Evolutionary conservation across 2,888 invertebrate genomes (phyloP).

Genomic region (Cephus pygmeus): DNA sequence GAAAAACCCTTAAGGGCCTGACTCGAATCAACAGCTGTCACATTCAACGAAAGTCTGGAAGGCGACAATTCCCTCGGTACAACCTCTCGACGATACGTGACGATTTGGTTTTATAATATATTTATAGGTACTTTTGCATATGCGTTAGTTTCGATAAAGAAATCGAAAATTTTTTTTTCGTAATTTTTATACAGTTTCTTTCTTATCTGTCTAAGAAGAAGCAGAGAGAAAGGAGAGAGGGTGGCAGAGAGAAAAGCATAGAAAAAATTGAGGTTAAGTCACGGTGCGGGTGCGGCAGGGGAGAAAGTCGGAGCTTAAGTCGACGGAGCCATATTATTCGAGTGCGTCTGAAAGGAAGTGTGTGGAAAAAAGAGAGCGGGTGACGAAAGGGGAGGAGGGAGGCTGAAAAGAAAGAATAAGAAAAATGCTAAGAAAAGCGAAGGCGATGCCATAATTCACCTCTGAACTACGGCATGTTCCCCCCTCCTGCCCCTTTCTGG

Average conservation of each 20-base stretch:
- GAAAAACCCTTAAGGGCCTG: neutral
- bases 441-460: neutral
- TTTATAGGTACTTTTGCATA: neutral
- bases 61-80: neutral
- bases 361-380: neutral
- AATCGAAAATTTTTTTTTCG: neutral
- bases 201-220: neutral
- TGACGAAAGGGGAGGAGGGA: neutral
- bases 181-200: neutral
- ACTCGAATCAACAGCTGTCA: neutral
- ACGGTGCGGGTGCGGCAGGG: neutral
- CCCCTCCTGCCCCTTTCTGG: neutral
- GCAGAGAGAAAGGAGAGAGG: neutral
- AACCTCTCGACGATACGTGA: neutral
- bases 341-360: neutral
- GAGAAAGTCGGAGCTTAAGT: neutral
- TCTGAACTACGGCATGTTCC: neutral
- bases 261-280: neutral
- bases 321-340: neutral
- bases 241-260: neutral
- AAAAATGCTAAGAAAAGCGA: neutral
- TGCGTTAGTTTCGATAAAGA: neutral
- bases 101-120: neutral
- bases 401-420: neutral
- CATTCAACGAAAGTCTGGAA: neutral